phyloP scores from a whole-genome alignment of 2,113 vertebrate species.

The Gallinago media region DNA sequence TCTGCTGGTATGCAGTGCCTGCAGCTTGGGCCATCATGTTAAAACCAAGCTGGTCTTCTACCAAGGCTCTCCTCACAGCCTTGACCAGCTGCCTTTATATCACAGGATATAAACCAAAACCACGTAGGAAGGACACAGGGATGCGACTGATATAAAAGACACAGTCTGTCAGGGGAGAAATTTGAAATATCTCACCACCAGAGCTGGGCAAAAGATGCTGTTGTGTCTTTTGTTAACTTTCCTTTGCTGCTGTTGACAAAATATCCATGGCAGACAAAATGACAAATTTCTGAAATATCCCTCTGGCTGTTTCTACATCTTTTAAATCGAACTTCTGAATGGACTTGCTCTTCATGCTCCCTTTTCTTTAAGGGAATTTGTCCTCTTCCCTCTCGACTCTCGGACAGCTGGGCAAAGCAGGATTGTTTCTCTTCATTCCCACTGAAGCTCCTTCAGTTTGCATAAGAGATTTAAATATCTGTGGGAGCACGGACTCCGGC shows the following conservation, averaged over 20 bases:
- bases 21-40: not conserved
- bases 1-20: not conserved
- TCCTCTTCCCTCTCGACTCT: not conserved
- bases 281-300: not conserved
- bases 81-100: not conserved
- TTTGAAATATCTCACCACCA: not conserved
- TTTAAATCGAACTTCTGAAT: not conserved
- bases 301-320: not conserved
- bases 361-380: not conserved
- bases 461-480: not conserved
- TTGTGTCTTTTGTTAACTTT: not conserved
- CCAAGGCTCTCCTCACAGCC: not conserved
- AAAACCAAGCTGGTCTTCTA: not conserved
- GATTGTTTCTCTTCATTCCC: not conserved
- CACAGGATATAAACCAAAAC: rapidly evolving
- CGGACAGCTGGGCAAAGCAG: not conserved
- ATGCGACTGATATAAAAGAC: not conserved
- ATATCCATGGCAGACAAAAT: not conserved
- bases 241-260: not conserved
- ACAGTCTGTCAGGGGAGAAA: not conserved
- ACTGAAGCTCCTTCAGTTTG: not conserved
- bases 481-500: not conserved
- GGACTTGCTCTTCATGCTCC: not conserved
- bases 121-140: not conserved
- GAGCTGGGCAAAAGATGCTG: not conserved